A percentile compares a stretch with the other conserved stretches of the same genome.
These are phyloP conservation scores for Sarcophaga bullata DNA, from an alignment of 1,140 invertebrate species.

Conservation along the genomic window DNA sequence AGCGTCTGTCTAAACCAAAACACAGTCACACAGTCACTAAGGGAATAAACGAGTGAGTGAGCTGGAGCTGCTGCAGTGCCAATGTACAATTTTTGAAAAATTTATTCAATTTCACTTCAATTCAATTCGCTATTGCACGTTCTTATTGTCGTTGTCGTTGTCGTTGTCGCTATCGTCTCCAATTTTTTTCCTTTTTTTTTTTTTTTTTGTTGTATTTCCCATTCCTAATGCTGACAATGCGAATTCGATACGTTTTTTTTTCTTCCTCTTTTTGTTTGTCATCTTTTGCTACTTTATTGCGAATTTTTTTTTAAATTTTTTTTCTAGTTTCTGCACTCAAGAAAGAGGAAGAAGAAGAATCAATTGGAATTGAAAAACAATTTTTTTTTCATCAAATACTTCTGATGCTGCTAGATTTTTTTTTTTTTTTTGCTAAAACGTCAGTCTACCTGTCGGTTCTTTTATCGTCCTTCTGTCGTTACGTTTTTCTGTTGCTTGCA, in stretches of 20 bases:
- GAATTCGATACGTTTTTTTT: constrained; percentile 52
- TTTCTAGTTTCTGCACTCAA: not conserved
- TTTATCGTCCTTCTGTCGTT: not conserved
- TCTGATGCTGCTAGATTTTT: not conserved
- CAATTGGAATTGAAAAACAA: not conserved
- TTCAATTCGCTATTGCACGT: constrained; percentile 9
- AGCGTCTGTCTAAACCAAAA: too few species aligned
- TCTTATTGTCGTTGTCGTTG: constrained; percentile 15
- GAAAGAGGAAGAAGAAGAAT: not conserved
- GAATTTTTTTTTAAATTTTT: not conserved
- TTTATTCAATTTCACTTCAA: not conserved
- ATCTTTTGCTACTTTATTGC: constrained; percentile 14
- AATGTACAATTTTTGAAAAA: not conserved
- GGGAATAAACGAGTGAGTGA: not conserved
- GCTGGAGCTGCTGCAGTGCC: not conserved
- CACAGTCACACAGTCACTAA: too few species aligned
- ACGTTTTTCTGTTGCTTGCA: too few species aligned
- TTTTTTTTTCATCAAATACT: not conserved
- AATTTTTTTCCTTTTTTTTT: too few species aligned
- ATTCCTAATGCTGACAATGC: constrained; percentile 53
- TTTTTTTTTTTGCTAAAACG: not conserved
- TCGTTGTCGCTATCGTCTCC: not conserved
- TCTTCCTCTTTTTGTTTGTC: too few species aligned
- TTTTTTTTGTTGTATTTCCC: not conserved
- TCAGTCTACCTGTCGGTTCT: not conserved